Conservation (phyloP, 1,140 invertebrate species). For the Leptinotarsa defecta region DNA sequence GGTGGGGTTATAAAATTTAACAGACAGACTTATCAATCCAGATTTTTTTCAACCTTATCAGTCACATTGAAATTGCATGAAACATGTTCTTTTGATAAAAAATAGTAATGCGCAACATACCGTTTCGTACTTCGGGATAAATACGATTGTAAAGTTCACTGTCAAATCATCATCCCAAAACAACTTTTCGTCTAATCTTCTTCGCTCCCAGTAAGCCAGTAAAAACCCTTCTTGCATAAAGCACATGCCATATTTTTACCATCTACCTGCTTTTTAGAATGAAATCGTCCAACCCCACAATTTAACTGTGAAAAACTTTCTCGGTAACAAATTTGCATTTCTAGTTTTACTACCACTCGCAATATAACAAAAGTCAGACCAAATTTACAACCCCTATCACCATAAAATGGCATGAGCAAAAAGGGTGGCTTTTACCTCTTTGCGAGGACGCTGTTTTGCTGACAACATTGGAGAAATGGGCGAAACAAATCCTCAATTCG, state of each 20-base stretch:
- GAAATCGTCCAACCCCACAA: constrained; percentile 13
- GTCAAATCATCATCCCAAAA: not conserved
- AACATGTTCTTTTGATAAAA: constrained; percentile 21
- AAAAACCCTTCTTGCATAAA: constrained; percentile 20
- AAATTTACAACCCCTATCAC: constrained; percentile 20
- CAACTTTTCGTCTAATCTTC: not conserved
- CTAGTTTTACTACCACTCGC: constrained; percentile 6
- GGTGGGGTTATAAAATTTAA: not conserved
- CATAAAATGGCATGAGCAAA: not conserved
- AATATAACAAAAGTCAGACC: constrained; percentile 9
- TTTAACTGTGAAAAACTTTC: constrained; percentile 25
- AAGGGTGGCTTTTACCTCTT: not conserved
- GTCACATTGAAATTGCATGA: constrained; percentile 1
- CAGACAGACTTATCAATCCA: constrained; percentile 7
- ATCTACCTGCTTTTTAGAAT: constrained; percentile 23
- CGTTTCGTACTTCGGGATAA: too few species aligned
- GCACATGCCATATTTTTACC: constrained; percentile 7
- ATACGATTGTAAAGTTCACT: not conserved
- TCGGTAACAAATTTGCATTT: constrained; percentile 14
- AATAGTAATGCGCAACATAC: constrained; percentile 11
- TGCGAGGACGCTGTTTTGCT: not conserved
- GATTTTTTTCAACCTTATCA: constrained; percentile 16
- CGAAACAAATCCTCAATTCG: too few species aligned
- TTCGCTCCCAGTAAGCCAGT: not conserved
- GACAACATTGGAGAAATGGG: not conserved